phyloP scores from a whole-genome alignment of 2,888 invertebrate genomes.

The Tubulanus polymorphus region DNA sequence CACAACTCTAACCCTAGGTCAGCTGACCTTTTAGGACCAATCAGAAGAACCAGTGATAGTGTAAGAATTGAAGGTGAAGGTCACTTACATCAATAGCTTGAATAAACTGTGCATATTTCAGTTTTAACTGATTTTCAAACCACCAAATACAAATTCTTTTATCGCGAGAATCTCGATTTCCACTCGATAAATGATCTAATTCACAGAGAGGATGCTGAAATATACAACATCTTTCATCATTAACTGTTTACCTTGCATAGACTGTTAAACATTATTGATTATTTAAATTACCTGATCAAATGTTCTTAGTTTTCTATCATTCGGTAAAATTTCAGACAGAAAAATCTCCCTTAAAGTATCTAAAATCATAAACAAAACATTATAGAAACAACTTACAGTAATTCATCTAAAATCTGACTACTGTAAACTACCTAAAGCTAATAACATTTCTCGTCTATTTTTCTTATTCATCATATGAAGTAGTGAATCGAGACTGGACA shows the following conservation, averaged over 20 bases:
- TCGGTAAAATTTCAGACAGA: conserved; percentile 60
- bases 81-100: conserved; percentile 63
- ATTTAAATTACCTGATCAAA: conserved; percentile 52
- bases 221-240: too few relatives aligned
- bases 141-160: conserved; percentile 64
- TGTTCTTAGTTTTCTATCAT: conserved; percentile 43
- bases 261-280: too few relatives aligned
- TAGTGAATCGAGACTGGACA: conserved; percentile 67
- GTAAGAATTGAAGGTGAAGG: too few relatives aligned
- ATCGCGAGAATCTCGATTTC: conserved; percentile 57
- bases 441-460: conserved; percentile 62
- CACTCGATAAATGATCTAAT: conserved; percentile 56
- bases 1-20: too few relatives aligned
- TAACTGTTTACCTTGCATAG: too few relatives aligned
- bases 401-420: too few relatives aligned
- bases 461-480: conserved; percentile 74
- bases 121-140: conserved; percentile 84
- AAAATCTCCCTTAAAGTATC: conserved; percentile 77
- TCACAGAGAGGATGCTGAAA: conserved; percentile 49
- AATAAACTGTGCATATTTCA: conserved; percentile 69
- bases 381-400: too few relatives aligned
- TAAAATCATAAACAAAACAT: too few relatives aligned
- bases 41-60: too few relatives aligned
- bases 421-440: conserved; percentile 63
- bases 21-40: too few relatives aligned